Conservation (phyloP, 2,888 invertebrate genomes). For the Campopleginae sp. region DNA sequence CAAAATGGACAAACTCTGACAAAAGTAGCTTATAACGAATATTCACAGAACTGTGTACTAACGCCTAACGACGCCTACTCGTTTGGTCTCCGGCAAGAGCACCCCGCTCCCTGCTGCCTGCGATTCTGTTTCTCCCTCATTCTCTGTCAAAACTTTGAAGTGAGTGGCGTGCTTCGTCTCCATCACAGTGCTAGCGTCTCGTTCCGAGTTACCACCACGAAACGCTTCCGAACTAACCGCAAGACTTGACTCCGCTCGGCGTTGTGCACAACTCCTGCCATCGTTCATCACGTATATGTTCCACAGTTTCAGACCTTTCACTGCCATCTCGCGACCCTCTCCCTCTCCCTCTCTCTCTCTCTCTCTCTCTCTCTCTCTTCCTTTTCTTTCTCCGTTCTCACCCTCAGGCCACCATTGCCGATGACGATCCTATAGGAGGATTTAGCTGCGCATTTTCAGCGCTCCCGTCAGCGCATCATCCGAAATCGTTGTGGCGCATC, state of each 20-base stretch:
- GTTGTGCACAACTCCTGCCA: constrained; percentile 66
- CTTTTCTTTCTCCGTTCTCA: background rate
- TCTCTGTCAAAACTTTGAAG: constrained; percentile 73
- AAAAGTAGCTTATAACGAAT: constrained; percentile 21
- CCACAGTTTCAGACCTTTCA: constrained; percentile 56
- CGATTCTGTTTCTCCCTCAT: constrained; percentile 59
- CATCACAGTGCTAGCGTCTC: constrained; percentile 71
- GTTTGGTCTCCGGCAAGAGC: constrained; percentile 6
- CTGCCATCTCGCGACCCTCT: constrained; percentile 5
- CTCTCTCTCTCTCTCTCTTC: constrained; percentile 8
- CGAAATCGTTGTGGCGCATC: constrained; percentile 59
- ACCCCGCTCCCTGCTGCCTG: constrained; percentile 26
- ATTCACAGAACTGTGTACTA: constrained; percentile 17
- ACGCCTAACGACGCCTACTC: constrained; percentile 20
- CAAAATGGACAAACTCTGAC: constrained; percentile 4
- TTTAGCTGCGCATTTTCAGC: constrained; percentile 58
- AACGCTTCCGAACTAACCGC: constrained; percentile 73
- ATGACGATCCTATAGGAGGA: constrained; percentile 32
- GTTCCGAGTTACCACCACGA: constrained; percentile 70
- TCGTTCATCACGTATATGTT: constrained; percentile 59
- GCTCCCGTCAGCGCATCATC: constrained; percentile 55
- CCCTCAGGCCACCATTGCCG: constrained; percentile 34
- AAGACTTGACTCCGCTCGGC: constrained; percentile 66
- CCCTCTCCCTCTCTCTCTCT: constrained; percentile 3
- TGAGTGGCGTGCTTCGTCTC: constrained; percentile 74